These are phyloP conservation scores for Erithacus rubecula DNA, from an alignment of 2,797 vertebrate species.

Conservation along the genomic window DNA sequence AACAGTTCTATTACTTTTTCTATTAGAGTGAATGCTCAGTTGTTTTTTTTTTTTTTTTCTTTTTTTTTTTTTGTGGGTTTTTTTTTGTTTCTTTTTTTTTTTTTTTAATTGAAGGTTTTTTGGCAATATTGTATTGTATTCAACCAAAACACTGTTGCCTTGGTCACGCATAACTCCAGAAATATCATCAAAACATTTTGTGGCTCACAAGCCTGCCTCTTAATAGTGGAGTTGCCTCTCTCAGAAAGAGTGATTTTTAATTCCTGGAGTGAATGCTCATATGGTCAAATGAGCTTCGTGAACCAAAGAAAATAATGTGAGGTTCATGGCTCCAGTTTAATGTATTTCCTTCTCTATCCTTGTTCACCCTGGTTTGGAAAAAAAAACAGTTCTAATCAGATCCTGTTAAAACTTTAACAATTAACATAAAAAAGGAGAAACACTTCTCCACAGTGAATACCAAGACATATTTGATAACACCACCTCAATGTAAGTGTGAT, in stretches of 20 bases:
- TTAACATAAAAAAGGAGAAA: neutral
- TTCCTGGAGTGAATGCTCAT: neutral
- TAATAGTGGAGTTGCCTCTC: neutral
- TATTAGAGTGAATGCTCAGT: neutral
- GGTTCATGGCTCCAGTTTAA: neutral
- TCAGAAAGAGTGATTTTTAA: neutral
- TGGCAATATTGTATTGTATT: neutral
- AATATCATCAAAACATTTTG: neutral
- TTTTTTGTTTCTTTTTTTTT: neutral
- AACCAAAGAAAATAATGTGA: neutral
- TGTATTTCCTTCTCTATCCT: neutral
- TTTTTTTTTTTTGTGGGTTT: neutral
- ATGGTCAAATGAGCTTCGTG: accelerated
- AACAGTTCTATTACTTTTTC: conserved; percentile 65
- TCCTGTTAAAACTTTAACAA: neutral
- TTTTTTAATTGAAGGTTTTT: neutral
- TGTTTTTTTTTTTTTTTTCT: neutral
- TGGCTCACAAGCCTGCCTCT: conserved; percentile 28
- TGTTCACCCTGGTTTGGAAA: neutral
- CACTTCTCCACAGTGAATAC: neutral
- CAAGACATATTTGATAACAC: neutral
- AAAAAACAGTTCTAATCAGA: conserved; percentile 3
- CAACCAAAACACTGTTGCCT: neutral
- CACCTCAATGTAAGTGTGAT: neutral
- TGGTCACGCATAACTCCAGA: neutral